phyloP scores from a whole-genome alignment of 2,888 invertebrate species.

The Diplazon laetatorius region DNA sequence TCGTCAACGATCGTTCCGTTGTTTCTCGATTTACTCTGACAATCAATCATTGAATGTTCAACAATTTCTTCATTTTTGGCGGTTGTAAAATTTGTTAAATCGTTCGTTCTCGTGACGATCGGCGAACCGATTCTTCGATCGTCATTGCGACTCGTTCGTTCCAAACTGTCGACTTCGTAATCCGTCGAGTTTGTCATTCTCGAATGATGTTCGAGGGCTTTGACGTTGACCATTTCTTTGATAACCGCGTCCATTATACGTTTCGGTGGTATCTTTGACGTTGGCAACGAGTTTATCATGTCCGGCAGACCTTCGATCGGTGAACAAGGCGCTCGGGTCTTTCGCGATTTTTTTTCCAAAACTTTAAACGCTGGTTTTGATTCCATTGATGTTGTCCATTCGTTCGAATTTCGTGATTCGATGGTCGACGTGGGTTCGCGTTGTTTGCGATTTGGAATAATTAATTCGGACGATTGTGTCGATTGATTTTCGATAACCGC shows the following conservation, averaged over 20 bases:
- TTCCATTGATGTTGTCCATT: conserved; percentile 29
- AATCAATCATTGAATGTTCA: too few species aligned
- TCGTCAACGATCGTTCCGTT: background rate
- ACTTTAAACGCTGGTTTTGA: conserved; percentile 38
- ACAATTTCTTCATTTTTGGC: conserved; percentile 5
- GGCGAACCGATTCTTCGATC: conserved; percentile 69
- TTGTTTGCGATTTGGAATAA: background rate
- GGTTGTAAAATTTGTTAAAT: conserved; percentile 75
- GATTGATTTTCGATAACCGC: conserved; percentile 68
- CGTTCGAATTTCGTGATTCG: conserved; percentile 40
- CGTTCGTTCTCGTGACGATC: too few species aligned
- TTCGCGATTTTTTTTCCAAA: conserved; percentile 53
- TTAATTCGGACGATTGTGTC: conserved; percentile 4
- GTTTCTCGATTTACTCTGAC: too few species aligned
- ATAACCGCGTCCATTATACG: conserved; percentile 83
- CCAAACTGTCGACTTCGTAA: conserved; percentile 80
- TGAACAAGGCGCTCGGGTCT: conserved; percentile 54
- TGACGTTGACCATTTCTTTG: conserved; percentile 80
- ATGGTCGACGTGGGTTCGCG: background rate
- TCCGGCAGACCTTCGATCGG: conserved; percentile 73
- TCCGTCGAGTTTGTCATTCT: conserved; percentile 63
- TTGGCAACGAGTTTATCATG: conserved; percentile 78
- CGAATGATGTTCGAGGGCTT: conserved; percentile 73
- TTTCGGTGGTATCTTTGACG: conserved; percentile 76
- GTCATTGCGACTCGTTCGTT: conserved; percentile 72